These are phyloP conservation scores for Pangasius sanitwongsei DNA, from an alignment of 2,797 vertebrate species.

Conservation along the genomic window DNA sequence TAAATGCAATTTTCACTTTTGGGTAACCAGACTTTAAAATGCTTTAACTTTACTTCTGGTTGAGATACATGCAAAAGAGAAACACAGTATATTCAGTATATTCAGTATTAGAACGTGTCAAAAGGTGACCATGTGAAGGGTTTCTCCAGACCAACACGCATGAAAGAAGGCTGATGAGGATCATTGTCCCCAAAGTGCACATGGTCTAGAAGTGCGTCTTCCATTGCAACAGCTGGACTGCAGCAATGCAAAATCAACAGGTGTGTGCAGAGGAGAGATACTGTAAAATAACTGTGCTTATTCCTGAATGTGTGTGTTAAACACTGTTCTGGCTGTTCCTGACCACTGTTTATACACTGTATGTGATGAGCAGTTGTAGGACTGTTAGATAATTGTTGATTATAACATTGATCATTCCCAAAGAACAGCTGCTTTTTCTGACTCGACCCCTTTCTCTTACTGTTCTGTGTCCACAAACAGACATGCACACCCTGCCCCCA, in stretches of 20 bases:
- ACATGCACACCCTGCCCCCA: constrained; percentile 10
- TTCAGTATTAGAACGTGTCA: neutral
- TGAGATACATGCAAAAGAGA: neutral
- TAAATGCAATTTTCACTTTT: neutral
- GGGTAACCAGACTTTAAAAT: neutral
- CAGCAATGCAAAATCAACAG: constrained; percentile 11
- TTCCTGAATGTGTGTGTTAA: constrained; percentile 16
- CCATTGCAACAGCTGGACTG: constrained; percentile 6
- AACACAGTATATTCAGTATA: neutral
- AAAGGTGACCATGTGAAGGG: neutral
- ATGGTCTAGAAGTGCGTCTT: neutral
- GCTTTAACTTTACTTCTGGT: neutral
- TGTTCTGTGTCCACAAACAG: neutral
- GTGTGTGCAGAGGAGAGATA: constrained; percentile 23
- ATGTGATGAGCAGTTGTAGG: constrained; percentile 21
- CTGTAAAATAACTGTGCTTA: constrained; percentile 34
- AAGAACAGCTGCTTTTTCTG: constrained; percentile 41
- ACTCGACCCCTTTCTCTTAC: neutral
- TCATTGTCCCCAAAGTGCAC: neutral
- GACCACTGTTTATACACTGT: neutral
- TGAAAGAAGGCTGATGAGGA: neutral
- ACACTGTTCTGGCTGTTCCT: constrained; percentile 6
- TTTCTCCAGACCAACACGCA: too few species aligned
- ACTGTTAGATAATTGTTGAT: constrained; percentile 17
- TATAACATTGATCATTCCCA: constrained; percentile 18